Evolutionary conservation across 1,140 invertebrate genomes (phyloP), one percentile per base, ranked within the genome.

Genomic region (Octopus bimaculoides): DNA sequence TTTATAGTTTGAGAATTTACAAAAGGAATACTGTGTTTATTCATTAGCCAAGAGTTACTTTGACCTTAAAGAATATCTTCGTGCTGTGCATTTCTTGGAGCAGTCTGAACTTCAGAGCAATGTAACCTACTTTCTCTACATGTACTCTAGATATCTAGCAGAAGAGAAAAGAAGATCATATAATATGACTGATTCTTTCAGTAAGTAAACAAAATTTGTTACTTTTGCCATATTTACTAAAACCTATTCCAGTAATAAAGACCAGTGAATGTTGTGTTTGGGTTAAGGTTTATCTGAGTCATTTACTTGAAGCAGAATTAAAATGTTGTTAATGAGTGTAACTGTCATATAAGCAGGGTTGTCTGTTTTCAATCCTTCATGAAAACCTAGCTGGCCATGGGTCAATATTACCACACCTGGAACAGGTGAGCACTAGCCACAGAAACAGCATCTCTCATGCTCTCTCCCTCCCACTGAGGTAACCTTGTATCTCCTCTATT

Each of bases 41-140:
- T 92, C 93, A 53, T 87, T 97, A 79, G 95, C 96, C 0, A 97
- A 96, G 89, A 94, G 94, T 84, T 97, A 96, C 87, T 98, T 97
- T 89, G 96, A 98, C 90, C 91, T 95, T 17, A 94, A 96, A 85
- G 97, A 98, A 90, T 98, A 97, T 89, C 95, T 97, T 84, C 92
- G 97, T 87, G 95, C 95, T 81, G 95, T 96, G 0, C 94, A 94
- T 91, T 96, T 96, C 85, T 91, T 95, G 12, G 92, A 94, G 84
- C 74, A 75, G 26, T 14, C 12, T 52, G 92, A 94, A 56, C 95
- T 93, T 83, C 90, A 88, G 78, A 92, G 91, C 87, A 87, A 92
- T n/a, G 93, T 94, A 89, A 87, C 92, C 12, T 91, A 92, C 84
- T 98, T 98, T 89, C 88, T 98, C 2, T 93, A 96, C 88, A 93